A percentile compares a stretch with the other conserved stretches of the same genome.
phyloP scores from a whole-genome alignment of 2,113 vertebrate genomes.

The Shinisaurus crocodilurus region DNA sequence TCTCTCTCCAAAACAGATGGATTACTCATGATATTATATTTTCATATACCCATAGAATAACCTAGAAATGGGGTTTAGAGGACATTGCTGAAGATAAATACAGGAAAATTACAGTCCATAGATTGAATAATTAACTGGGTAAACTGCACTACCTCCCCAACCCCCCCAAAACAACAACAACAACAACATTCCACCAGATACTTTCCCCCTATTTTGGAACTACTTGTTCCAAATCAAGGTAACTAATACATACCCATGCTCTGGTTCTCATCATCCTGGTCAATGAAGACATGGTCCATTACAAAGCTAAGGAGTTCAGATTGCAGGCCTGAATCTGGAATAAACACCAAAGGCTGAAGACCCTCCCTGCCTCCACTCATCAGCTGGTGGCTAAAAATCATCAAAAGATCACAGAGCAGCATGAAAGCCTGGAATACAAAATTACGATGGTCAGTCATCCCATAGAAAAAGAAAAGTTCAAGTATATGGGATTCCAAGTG shows the following conservation, averaged over 20 bases:
- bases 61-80: neutral
- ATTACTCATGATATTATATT: neutral
- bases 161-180: neutral
- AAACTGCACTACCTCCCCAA: neutral
- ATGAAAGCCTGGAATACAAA: constrained; percentile 91
- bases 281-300: constrained; percentile 98
- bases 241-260: constrained; percentile 91
- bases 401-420: constrained; percentile 98
- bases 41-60: neutral
- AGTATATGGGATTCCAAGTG: neutral
- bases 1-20: neutral
- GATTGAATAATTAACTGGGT: neutral
- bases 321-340: constrained; percentile 93
- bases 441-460: neutral
- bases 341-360: constrained; percentile 95
- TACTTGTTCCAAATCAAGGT: constrained; percentile 26
- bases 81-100: neutral
- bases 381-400: constrained; percentile 99
- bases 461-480: neutral
- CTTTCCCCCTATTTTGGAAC: neutral
- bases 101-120: neutral
- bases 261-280: constrained; percentile 99
- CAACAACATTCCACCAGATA: neutral
- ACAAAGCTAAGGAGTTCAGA: constrained; percentile 97
- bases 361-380: constrained; percentile 91